phyloP scores from a whole-genome alignment of 2,888 invertebrate genomes.

The Philaethria dido region DNA sequence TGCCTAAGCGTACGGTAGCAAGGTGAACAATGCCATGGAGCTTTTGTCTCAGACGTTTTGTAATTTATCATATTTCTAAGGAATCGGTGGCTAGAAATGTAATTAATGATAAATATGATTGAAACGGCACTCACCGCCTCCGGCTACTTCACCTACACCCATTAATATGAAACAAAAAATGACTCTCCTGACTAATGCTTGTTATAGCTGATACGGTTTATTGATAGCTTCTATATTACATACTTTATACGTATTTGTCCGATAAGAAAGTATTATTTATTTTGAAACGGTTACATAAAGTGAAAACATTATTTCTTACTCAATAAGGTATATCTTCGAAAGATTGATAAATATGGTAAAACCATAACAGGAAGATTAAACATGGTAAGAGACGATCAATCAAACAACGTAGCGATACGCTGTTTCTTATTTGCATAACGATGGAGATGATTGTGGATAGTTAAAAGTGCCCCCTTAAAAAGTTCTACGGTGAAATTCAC shows the following conservation, averaged over 20 bases:
- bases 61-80: constrained; percentile 60
- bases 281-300: constrained; percentile 34
- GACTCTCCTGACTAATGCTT: constrained; percentile 30
- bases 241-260: constrained; percentile 16
- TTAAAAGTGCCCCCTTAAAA: constrained; percentile 21
- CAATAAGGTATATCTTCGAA: constrained; percentile 21
- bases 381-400: constrained; percentile 73
- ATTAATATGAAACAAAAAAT: constrained; percentile 43
- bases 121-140: constrained; percentile 38
- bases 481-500: constrained; percentile 18
- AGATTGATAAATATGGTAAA: constrained; percentile 42
- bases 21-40: constrained; percentile 50
- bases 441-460: constrained; percentile 45
- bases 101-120: constrained; percentile 48
- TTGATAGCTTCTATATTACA: constrained; percentile 23
- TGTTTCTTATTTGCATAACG: constrained; percentile 74
- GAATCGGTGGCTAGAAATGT: constrained; percentile 39
- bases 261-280: constrained; percentile 35
- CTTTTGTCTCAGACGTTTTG: constrained; percentile 59
- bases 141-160: constrained; percentile 39
- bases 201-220: constrained; percentile 27
- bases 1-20: constrained; percentile 53
- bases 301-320: constrained; percentile 32
- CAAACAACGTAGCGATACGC: constrained; percentile 72
- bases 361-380: constrained; percentile 68